Percentiles rank a stretch among this genome's conserved stretches.
These are phyloP conservation scores for Lepetodrilus schrolli DNA, from an alignment of 2,888 invertebrate genomes.

Conservation along the genomic window DNA sequence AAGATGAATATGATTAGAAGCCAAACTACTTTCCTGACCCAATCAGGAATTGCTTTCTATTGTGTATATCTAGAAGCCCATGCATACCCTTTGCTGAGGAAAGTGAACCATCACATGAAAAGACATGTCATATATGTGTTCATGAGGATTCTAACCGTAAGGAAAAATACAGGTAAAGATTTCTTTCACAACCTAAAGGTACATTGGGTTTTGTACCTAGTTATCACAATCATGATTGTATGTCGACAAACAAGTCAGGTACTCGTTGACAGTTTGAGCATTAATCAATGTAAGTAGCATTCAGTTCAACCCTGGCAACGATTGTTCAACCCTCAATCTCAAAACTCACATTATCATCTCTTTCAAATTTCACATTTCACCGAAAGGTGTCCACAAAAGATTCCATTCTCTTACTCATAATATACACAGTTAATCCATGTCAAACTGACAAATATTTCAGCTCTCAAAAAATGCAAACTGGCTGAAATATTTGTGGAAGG, in stretches of 20 bases:
- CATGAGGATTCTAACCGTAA: neutral
- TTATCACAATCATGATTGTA: too few relatives aligned
- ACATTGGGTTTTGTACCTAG: neutral
- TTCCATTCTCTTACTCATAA: neutral
- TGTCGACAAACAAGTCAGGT: too few relatives aligned
- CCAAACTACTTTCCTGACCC: too few relatives aligned
- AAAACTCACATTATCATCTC: neutral
- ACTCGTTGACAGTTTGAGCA: too few relatives aligned
- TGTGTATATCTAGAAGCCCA: too few relatives aligned
- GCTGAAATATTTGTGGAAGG: slow-evolving; percentile 26
- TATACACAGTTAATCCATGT: neutral
- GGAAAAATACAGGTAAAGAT: neutral
- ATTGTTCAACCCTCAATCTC: slow-evolving; percentile 14
- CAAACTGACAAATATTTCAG: slow-evolving; percentile 12
- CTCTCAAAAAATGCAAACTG: neutral
- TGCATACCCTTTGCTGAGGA: neutral
- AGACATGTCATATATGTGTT: neutral
- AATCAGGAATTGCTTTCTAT: too few relatives aligned
- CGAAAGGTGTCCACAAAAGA: neutral
- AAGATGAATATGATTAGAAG: neutral
- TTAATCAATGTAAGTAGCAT: neutral
- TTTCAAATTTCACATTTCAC: neutral
- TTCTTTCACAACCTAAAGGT: neutral
- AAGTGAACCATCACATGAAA: neutral
- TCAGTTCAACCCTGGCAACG: slow-evolving; percentile 21